Percentiles rank a stretch among this genome's conserved stretches.
These are phyloP conservation scores for Pinna nobilis DNA, from an alignment of 1,140 invertebrate genomes.

Conservation along the genomic window DNA sequence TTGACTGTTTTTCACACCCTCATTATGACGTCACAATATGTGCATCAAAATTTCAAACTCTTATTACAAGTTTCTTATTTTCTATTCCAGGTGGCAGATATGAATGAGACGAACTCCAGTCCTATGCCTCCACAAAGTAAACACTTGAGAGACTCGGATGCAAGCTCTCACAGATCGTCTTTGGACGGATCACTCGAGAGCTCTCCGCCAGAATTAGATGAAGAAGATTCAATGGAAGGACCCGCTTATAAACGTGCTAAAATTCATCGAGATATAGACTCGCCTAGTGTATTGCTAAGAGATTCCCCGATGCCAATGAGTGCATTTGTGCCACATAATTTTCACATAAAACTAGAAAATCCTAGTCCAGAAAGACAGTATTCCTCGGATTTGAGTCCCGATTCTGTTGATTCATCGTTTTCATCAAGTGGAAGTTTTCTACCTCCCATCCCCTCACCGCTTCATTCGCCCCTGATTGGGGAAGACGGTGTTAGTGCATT, in stretches of 20 bases:
- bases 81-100: constrained; percentile 16
- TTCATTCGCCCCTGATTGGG: constrained; percentile 29
- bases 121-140: constrained; percentile 7
- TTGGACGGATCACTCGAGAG: neutral
- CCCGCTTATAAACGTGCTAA: constrained; percentile 13
- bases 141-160: constrained; percentile 8
- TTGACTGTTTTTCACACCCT: too few species aligned
- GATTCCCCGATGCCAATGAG: constrained; percentile 23
- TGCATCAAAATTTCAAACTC: too few species aligned
- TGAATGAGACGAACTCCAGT: neutral
- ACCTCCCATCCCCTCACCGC: constrained; percentile 28
- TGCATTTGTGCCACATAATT: neutral
- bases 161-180: neutral
- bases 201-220: neutral
- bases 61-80: neutral
- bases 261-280: neutral
- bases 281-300: neutral
- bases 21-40: too few species aligned
- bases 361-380: constrained; percentile 16
- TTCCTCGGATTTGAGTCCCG: constrained; percentile 33
- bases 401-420: constrained; percentile 32
- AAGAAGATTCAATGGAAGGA: constrained; percentile 17
- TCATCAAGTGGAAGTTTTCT: constrained; percentile 35
- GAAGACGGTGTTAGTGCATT: constrained; percentile 38
- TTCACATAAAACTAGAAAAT: constrained; percentile 38